Evolutionary conservation across 2,888 invertebrate genomes (phyloP), one percentile per base, ranked within the genome.

Genomic region (Synergus itoensis): DNA sequence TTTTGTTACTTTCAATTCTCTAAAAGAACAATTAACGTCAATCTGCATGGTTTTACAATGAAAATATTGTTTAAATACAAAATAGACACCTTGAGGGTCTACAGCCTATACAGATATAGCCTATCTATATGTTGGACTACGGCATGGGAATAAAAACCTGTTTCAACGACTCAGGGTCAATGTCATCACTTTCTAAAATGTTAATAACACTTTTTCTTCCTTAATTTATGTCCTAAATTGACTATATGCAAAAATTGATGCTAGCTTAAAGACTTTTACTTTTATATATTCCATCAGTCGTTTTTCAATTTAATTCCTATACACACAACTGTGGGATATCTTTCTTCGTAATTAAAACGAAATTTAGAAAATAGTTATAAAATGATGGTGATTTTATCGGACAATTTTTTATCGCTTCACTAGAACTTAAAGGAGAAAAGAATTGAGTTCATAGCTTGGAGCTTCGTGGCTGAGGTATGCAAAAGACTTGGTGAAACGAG

Each of bases 401-500:
- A 16, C 53, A n/a, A 53, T 53, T 53, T 53, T 53, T 53, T 7
- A 53, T 53, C n/a, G 3, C 28, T 28, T 28, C 28, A 2, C 28
- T 28, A 28, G 28, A 28, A 28, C 28, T 11, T 21, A 18, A 21
- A 60, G 18, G 18, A 67, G 43, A 67, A 43, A 67, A 45, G n/a
- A 69, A 45, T 48, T 73, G 48, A 73, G 69, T 73, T 73, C 48
- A 73, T n/a, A 48, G 14, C 28, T 16, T 28, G 67, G 9, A 73
- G 16, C n/a, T 48, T 73, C 28, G 21, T 53, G 53, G 28, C n/a
- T 4, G 48, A 48, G 69, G 48, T 48, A 69, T 53, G 53, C 36
- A 73, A 73, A 73, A 73, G 69, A 53, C 48, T 73, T 36, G 28
- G 69, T 28, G 69, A 73, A 73, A 73, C 48, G 53, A 73, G 48